phyloP scores from a whole-genome alignment of 2,888 invertebrate genomes.

The Acronicta leporina region DNA sequence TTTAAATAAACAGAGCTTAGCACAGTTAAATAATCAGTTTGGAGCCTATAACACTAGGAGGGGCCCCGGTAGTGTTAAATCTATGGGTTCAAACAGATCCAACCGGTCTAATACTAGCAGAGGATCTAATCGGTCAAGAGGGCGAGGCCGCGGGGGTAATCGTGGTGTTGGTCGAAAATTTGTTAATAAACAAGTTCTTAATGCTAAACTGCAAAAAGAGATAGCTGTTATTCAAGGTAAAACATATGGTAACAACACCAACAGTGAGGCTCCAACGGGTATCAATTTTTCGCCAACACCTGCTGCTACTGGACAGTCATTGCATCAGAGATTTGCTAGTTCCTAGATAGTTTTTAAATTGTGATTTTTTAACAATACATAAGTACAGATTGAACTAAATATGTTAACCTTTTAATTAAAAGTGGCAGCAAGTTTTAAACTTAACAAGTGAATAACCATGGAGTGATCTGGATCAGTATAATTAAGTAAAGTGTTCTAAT shows the following conservation, averaged over 20 bases:
- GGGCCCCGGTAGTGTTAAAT: constrained; percentile 83
- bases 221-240: constrained; percentile 85
- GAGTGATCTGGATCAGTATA: constrained; percentile 11
- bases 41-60: constrained; percentile 74
- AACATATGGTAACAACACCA: constrained; percentile 58
- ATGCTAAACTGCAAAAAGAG: constrained; percentile 82
- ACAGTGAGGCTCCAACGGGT: constrained; percentile 65
- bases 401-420: constrained; percentile 12
- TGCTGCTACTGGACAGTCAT: constrained; percentile 76
- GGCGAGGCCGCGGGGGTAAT: constrained; percentile 75
- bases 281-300: constrained; percentile 80
- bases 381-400: constrained; percentile 32
- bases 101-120: constrained; percentile 72
- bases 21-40: constrained; percentile 78
- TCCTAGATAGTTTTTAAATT: constrained; percentile 53
- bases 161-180: constrained; percentile 79
- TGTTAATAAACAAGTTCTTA: constrained; percentile 78
- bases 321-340: constrained; percentile 84
- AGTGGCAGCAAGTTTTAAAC: constrained; percentile 17
- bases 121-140: constrained; percentile 70
- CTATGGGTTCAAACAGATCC: constrained; percentile 80
- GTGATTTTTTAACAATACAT: constrained; percentile 37
- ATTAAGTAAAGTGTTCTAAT: not conserved
- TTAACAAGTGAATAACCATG: constrained; percentile 6
- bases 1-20: constrained; percentile 78